Evolutionary conservation across 2,113 vertebrate genomes (phyloP).

Genomic region (Thunnus thynnus): DNA sequence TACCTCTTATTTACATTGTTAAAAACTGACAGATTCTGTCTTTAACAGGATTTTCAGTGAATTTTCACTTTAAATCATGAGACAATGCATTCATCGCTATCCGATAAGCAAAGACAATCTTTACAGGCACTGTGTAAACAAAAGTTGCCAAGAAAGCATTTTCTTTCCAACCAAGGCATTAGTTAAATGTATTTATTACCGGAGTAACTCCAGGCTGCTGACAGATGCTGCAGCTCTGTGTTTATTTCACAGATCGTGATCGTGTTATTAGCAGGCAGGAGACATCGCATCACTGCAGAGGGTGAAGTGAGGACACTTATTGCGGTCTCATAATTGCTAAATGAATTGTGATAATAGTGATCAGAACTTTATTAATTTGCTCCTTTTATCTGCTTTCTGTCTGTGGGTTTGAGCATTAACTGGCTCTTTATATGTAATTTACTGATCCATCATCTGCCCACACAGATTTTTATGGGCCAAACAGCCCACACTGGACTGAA

Average conservation of each 20-base stretch:
- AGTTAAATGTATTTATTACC: neutral
- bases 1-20: neutral
- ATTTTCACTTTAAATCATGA: neutral
- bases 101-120: neutral
- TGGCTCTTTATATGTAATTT: constrained; percentile 48
- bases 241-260: constrained; percentile 56
- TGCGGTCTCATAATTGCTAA: constrained; percentile 15
- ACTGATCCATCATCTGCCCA: constrained; percentile 56
- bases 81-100: neutral
- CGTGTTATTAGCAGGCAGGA: constrained; percentile 37
- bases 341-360: constrained; percentile 47
- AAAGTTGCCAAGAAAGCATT: neutral
- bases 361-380: constrained; percentile 42
- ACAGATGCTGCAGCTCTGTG: constrained; percentile 49
- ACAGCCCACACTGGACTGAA: constrained; percentile 40
- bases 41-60: neutral
- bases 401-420: constrained; percentile 34
- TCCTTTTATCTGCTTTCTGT: constrained; percentile 52
- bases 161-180: constrained; percentile 4
- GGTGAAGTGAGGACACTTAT: constrained; percentile 37
- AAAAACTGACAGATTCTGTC: neutral
- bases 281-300: neutral
- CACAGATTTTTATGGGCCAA: constrained; percentile 36
- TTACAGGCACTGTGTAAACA: neutral
- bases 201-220: constrained; percentile 10